Conservation (phyloP, 2,888 invertebrate genomes). For the Masnerella sp. region DNA sequence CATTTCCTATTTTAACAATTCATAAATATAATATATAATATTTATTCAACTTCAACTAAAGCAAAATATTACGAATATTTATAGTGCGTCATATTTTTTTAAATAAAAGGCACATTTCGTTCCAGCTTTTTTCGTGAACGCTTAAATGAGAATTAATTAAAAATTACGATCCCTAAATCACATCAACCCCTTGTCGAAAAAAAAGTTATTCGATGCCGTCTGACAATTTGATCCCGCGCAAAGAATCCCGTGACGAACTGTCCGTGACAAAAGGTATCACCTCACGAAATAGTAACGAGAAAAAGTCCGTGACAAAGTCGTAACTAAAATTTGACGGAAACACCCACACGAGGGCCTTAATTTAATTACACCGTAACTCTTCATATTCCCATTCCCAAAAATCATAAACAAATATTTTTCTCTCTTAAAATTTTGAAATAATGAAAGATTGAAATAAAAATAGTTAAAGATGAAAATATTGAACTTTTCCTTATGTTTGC, state of each 20-base stretch:
- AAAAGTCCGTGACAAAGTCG: constrained; percentile 39
- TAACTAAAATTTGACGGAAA: constrained; percentile 32
- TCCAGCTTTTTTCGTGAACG: too few relatives aligned
- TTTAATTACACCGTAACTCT: constrained; percentile 7
- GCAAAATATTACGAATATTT: too few relatives aligned
- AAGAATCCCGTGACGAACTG: constrained; percentile 44
- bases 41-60: too few relatives aligned
- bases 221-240: constrained; percentile 37
- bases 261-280: constrained; percentile 51
- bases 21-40: too few relatives aligned
- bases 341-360: constrained; percentile 18
- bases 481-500: constrained; percentile 30
- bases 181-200: not conserved
- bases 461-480: too few relatives aligned
- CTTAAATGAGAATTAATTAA: constrained; percentile 10
- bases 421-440: too few relatives aligned
- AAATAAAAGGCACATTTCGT: too few relatives aligned
- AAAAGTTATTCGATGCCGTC: constrained; percentile 24
- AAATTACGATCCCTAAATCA: constrained; percentile 15
- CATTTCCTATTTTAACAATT: too few relatives aligned
- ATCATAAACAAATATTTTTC: too few relatives aligned
- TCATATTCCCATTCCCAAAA: too few relatives aligned
- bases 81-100: too few relatives aligned
- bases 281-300: constrained; percentile 23
- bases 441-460: too few relatives aligned